These are phyloP conservation scores for Procambarus clarkii DNA, from an alignment of 1,140 invertebrate species.

Conservation along the genomic window DNA sequence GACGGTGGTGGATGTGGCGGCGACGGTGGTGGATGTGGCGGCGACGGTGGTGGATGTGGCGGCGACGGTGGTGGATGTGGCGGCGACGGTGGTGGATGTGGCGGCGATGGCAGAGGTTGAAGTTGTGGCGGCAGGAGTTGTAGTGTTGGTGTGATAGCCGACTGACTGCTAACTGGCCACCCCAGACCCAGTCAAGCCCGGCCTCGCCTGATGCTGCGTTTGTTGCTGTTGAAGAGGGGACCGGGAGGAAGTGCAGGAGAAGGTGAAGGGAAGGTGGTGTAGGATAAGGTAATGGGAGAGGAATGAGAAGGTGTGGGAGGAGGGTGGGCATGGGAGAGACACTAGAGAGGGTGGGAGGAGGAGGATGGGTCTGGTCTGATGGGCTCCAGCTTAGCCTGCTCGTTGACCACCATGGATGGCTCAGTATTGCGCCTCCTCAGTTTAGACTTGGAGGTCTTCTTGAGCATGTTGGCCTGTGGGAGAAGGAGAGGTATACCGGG, in stretches of 20 bases:
- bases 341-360: slow-evolving; percentile 55
- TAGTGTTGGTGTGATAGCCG: background rate
- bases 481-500: background rate
- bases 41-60: background rate
- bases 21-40: no score
- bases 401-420: slow-evolving; percentile 66
- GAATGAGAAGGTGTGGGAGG: no score
- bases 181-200: background rate
- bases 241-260: no score
- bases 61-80: no score
- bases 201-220: background rate
- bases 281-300: no score
- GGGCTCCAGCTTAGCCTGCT: slow-evolving; percentile 48
- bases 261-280: no score
- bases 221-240: background rate
- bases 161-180: background rate
- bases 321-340: no score
- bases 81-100: background rate
- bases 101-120: background rate
- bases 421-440: slow-evolving; percentile 73
- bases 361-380: slow-evolving; percentile 66
- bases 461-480: slow-evolving; percentile 73
- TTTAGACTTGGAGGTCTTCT: slow-evolving; percentile 73
- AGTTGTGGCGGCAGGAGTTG: background rate
- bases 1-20: background rate